Base-by-base conservation (phyloP, 1,140 invertebrate species). In the Protaetia brevitarsis region DNA sequence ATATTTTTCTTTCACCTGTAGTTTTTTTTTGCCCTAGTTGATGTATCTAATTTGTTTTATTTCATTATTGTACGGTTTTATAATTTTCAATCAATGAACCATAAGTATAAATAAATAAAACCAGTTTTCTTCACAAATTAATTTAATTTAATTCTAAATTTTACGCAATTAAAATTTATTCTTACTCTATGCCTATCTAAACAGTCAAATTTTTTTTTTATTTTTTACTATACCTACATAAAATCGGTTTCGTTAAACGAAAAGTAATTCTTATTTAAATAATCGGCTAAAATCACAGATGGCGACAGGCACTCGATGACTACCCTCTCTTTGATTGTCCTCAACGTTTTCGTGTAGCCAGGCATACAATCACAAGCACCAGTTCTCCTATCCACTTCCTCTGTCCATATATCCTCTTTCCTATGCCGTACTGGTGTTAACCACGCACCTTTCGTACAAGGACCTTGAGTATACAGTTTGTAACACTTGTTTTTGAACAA, bases 391-490 rank as follows among this genome's bases (percentile, higher is more conserved):
- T 78, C 71, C 13, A 63, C 69, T 59, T 72, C 75, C 2, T 74
- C 71, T 1, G 73, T 70, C 16, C 71, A 69, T 69, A 75, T 80
- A n/a, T 61, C 73, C 10, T 69, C 71, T 61, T 76, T 78, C 11
- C 77, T 71, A 8, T 77, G 69, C 69, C 84, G 75, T 31, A 76
- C 77, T 0, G 84, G 83, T 5, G 87, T 85, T 26, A 93, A 74
- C 91, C 91, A 93, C 66, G 90, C 85, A 0, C 88, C 88, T 0
- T 83, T 79, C 0, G 82, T 78, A 71, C 91, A 93, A 0, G 91
- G 90, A 0, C 90, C 89, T 68, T 87, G 86, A 0, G 85, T 87
- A 71, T 91, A 89, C 3, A 91, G 75, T 67, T 87, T 87, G 72
- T 89, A 85, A 72, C 90, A 92, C 13, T 82, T 84, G 13, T 83